These are phyloP conservation scores for Puffinus mauretanicus DNA, from an alignment of 2,113 vertebrate species.

Conservation along the genomic window DNA sequence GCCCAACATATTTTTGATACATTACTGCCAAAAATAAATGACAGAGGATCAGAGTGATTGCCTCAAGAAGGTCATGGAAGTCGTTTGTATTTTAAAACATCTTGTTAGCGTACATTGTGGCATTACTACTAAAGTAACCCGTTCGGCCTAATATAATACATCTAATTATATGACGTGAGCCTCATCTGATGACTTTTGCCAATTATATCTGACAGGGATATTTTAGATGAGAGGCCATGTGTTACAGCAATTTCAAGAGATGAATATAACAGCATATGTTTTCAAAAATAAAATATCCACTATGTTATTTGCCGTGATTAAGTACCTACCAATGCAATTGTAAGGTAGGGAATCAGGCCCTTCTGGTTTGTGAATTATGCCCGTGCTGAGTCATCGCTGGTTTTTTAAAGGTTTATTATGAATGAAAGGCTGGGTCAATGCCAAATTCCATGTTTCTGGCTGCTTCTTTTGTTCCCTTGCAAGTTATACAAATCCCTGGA, in stretches of 20 bases:
- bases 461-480: not conserved
- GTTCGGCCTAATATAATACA: not conserved
- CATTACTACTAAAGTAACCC: not conserved
- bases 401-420: not conserved
- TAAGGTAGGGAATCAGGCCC: slow-evolving; percentile 21
- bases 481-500: not conserved
- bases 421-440: not conserved
- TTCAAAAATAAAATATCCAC: slow-evolving; percentile 41
- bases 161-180: slow-evolving; percentile 49
- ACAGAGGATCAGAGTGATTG: not conserved
- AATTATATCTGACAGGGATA: slow-evolving; percentile 25
- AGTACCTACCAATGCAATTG: slow-evolving; percentile 12
- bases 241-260: slow-evolving; percentile 30
- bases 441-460: not conserved
- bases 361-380: slow-evolving; percentile 23
- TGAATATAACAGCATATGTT: slow-evolving; percentile 13
- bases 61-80: not conserved
- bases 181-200: slow-evolving; percentile 33
- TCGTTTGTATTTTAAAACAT: not conserved
- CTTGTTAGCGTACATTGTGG: not conserved
- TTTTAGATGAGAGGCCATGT: slow-evolving; percentile 23
- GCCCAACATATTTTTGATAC: not conserved
- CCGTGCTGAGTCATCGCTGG: not conserved
- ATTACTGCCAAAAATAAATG: slow-evolving; percentile 1
- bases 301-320: slow-evolving; percentile 26